phyloP scores from a whole-genome alignment of 2,113 vertebrate species.

The Papio anubis region DNA sequence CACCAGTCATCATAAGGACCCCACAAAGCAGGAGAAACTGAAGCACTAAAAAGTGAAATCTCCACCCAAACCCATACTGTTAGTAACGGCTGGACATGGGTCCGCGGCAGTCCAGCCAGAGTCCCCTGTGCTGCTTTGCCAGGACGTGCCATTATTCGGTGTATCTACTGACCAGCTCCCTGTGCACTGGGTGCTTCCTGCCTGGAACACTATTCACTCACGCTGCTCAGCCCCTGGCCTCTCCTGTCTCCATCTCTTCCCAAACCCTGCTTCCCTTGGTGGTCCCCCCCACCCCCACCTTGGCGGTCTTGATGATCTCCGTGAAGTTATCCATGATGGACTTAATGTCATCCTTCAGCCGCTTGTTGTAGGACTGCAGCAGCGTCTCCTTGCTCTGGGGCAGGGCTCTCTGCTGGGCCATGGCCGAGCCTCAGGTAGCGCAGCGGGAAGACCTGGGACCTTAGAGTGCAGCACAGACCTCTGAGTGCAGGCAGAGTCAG shows the following conservation, averaged over 20 bases:
- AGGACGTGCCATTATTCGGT: accelerated
- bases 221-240: accelerated
- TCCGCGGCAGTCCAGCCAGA: accelerated
- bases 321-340: constrained; percentile 98
- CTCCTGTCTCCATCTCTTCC: background rate
- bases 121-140: background rate
- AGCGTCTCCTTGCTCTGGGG: constrained; percentile 96
- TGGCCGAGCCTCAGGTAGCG: constrained; percentile 33
- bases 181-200: background rate
- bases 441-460: background rate
- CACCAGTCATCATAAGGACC: background rate
- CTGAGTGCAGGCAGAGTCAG: background rate
- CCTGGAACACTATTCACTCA: accelerated
- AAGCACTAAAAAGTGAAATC: background rate
- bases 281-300: constrained; percentile 81
- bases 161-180: background rate
- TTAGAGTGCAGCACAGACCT: background rate
- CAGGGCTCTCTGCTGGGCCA: constrained; percentile 91
- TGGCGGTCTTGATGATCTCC: constrained; percentile 96
- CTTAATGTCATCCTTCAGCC: constrained; percentile 95
- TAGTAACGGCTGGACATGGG: accelerated
- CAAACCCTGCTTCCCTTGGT: background rate
- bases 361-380: constrained; percentile 98
- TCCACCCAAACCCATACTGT: background rate
- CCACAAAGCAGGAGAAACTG: accelerated